Evolutionary conservation across 2,888 invertebrate species (phyloP).

Genomic region (Phyto melanocephala): DNA sequence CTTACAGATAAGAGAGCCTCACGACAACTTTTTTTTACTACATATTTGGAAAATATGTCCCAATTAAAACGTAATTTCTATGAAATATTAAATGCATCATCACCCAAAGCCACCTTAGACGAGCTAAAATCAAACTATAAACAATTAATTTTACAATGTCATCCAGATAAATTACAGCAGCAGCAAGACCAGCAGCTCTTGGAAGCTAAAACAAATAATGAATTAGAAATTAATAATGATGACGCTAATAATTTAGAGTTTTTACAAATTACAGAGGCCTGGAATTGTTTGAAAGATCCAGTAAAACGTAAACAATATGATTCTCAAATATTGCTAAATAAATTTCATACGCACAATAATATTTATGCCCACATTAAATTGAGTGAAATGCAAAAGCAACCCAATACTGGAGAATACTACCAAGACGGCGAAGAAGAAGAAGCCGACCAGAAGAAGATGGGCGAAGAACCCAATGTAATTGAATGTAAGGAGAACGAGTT

Average conservation of each 20-base stretch:
- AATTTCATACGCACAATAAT: conserved; percentile 81
- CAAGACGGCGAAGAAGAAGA: conserved; percentile 11
- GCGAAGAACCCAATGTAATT: conserved; percentile 22
- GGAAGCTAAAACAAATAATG: conserved; percentile 35
- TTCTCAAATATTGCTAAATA: conserved; percentile 81
- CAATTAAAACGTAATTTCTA: conserved; percentile 69
- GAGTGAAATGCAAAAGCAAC: conserved; percentile 79
- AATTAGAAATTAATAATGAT: conserved; percentile 24
- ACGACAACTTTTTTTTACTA: too few relatives aligned
- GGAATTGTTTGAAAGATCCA: conserved; percentile 84
- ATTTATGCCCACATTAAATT: conserved; percentile 79
- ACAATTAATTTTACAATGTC: conserved; percentile 77
- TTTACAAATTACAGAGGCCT: conserved; percentile 84
- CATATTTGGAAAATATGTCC: background rate
- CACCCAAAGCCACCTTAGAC: conserved; percentile 71
- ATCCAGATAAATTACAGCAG: conserved; percentile 77
- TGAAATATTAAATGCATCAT: conserved; percentile 72
- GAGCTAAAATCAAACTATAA: conserved; percentile 77
- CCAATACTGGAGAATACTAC: conserved; percentile 45
- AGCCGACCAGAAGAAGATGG: conserved; percentile 27
- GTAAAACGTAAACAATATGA: conserved; percentile 84
- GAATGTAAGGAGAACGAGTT: conserved; percentile 8
- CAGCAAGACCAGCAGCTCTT: conserved; percentile 59
- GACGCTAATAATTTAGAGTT: conserved; percentile 73
- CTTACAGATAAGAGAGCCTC: conserved; percentile 38